A percentile compares a stretch with the other conserved stretches of the same genome.
These are phyloP conservation scores for Peromyscus leucopus DNA, from an alignment of 2,113 vertebrate genomes.

Conservation along the genomic window DNA sequence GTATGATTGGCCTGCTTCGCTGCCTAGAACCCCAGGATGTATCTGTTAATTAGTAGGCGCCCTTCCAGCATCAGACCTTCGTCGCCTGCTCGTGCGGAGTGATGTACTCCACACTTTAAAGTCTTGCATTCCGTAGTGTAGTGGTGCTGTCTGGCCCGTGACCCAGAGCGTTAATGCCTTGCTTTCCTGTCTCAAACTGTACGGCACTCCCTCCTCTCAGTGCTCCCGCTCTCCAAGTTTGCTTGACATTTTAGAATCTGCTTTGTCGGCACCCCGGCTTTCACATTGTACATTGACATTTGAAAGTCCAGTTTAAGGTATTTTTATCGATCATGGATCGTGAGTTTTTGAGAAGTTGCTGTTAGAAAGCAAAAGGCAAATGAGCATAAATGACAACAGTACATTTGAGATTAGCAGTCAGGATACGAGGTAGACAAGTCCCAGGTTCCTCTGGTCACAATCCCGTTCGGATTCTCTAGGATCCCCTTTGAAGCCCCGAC, in stretches of 20 bases:
- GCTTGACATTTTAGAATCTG: background rate
- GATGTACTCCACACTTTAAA: background rate
- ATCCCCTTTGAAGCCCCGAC: background rate
- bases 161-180: background rate
- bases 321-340: background rate
- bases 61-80: background rate
- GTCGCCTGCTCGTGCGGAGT: background rate
- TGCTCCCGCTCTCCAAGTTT: rapidly evolving
- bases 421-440: background rate
- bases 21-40: background rate
- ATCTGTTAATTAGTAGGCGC: background rate
- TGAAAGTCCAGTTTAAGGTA: background rate
- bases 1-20: too few species aligned
- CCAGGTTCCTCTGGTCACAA: background rate
- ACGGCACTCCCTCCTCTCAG: rapidly evolving
- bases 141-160: too few species aligned
- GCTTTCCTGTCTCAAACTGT: background rate
- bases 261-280: background rate
- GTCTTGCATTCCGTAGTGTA: background rate
- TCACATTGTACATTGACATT: background rate
- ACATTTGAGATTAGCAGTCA: background rate
- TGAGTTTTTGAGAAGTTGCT: background rate
- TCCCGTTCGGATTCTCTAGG: background rate
- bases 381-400: background rate
- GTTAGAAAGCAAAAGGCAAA: background rate